Conservation (phyloP, 2,888 invertebrate species). For the Ichneumon xanthorius region DNA sequence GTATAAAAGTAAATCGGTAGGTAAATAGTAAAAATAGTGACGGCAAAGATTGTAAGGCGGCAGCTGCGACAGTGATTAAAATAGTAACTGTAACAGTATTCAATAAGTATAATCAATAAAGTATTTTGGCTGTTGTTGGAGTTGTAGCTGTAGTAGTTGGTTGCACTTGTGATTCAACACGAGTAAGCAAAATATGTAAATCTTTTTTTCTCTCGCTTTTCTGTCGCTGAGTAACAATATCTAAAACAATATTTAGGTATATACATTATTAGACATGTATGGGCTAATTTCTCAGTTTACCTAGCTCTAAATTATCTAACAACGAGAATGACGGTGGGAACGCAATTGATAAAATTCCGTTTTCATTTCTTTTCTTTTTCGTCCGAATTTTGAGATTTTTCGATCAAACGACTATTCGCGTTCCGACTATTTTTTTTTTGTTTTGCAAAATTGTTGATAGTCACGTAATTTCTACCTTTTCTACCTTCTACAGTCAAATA, state of each 20-base stretch:
- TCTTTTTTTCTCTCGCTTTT: slow-evolving; percentile 20
- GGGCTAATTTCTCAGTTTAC: slow-evolving; percentile 44
- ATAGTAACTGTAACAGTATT: slow-evolving; percentile 37
- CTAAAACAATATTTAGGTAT: slow-evolving; percentile 52
- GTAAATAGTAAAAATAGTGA: slow-evolving; percentile 63
- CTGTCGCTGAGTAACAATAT: slow-evolving; percentile 48
- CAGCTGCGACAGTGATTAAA: slow-evolving; percentile 72
- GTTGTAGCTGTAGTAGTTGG: slow-evolving; percentile 50
- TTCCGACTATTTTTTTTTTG: slow-evolving; percentile 8
- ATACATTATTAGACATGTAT: slow-evolving; percentile 53
- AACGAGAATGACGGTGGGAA: slow-evolving; percentile 39
- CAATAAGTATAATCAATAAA: slow-evolving; percentile 38
- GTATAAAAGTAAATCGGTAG: slow-evolving; percentile 38
- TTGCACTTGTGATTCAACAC: slow-evolving; percentile 66
- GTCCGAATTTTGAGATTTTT: background rate
- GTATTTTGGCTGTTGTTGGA: slow-evolving; percentile 50
- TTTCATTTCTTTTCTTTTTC: background rate
- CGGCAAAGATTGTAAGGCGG: slow-evolving; percentile 69
- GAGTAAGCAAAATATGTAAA: slow-evolving; percentile 43
- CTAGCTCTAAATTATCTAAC: slow-evolving; percentile 63
- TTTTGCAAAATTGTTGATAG: slow-evolving; percentile 62
- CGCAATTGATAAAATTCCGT: slow-evolving; percentile 6
- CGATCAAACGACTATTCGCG: slow-evolving; percentile 8
- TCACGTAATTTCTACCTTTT: slow-evolving; percentile 58
- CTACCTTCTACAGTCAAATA: slow-evolving; percentile 55